These are phyloP conservation scores for Ostrea edulis DNA, from an alignment of 1,140 invertebrate species.

Conservation along the genomic window DNA sequence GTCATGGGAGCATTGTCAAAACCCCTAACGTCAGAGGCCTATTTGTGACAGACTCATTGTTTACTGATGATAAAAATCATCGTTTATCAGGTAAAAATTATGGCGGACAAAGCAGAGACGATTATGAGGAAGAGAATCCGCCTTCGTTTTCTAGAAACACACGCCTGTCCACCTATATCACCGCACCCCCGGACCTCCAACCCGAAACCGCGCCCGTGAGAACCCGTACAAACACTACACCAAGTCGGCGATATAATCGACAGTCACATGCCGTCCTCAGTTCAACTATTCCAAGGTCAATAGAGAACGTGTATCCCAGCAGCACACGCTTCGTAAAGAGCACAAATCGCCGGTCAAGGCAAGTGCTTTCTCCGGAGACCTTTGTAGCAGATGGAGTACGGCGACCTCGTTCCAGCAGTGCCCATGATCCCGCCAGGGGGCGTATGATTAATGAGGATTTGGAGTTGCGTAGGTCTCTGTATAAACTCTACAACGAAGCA, in stretches of 20 bases:
- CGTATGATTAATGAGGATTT: neutral
- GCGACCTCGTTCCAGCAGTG: neutral
- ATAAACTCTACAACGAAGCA: slow-evolving; percentile 3
- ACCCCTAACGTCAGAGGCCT: neutral
- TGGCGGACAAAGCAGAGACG: neutral
- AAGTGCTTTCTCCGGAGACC: neutral
- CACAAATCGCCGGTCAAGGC: neutral
- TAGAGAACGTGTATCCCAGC: neutral
- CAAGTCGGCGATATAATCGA: neutral
- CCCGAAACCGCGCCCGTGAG: neutral
- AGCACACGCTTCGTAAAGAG: neutral
- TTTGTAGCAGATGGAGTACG: neutral
- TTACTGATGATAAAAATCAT: neutral
- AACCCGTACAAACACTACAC: neutral
- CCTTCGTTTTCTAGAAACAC: neutral
- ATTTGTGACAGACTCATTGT: neutral
- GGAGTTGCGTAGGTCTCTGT: slow-evolving; percentile 7
- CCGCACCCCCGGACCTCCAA: neutral
- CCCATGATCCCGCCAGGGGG: neutral
- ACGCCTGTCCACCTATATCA: neutral
- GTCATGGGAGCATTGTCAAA: neutral
- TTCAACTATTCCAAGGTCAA: neutral
- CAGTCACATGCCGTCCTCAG: neutral
- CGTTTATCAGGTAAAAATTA: neutral
- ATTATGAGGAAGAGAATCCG: neutral